These are phyloP conservation scores for Artibeus jamaicensis DNA, from an alignment of 2,797 vertebrate species.

Conservation along the genomic window DNA sequence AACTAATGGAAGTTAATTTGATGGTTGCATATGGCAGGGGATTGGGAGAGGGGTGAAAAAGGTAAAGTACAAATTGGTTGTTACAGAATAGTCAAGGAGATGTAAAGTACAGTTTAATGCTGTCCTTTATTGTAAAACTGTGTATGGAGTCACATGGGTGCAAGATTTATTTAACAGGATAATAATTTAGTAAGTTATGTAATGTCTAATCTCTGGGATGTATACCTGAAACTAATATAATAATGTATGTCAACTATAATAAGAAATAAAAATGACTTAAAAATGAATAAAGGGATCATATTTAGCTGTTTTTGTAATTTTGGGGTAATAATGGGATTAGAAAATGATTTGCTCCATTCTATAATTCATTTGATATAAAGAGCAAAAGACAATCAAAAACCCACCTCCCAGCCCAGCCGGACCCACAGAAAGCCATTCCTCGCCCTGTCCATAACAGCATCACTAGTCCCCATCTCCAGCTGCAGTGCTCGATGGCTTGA, in stretches of 20 bases:
- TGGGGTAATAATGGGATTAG: not conserved
- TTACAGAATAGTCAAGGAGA: not conserved
- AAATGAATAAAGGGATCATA: not conserved
- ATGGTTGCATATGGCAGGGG: not conserved
- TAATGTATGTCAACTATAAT: not conserved
- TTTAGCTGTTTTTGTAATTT: not conserved
- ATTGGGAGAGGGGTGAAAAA: not conserved
- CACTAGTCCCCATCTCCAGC: not conserved
- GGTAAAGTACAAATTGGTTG: not conserved
- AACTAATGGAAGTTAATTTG: not conserved
- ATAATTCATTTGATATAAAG: constrained; percentile 38
- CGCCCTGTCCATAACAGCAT: not conserved
- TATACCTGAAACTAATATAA: not conserved
- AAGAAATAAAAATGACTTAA: not conserved
- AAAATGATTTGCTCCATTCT: not conserved
- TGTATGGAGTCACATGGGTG: not conserved
- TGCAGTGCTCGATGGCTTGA: not conserved
- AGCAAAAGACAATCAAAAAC: constrained; percentile 33
- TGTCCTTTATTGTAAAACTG: not conserved
- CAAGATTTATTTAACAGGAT: not conserved
- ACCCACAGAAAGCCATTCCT: not conserved
- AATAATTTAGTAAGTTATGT: not conserved
- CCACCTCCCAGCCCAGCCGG: not conserved
- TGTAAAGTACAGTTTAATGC: not conserved
- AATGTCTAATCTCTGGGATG: not conserved